phyloP scores from a whole-genome alignment of 2,113 vertebrate genomes.

The Halichoeres trimaculatus region DNA sequence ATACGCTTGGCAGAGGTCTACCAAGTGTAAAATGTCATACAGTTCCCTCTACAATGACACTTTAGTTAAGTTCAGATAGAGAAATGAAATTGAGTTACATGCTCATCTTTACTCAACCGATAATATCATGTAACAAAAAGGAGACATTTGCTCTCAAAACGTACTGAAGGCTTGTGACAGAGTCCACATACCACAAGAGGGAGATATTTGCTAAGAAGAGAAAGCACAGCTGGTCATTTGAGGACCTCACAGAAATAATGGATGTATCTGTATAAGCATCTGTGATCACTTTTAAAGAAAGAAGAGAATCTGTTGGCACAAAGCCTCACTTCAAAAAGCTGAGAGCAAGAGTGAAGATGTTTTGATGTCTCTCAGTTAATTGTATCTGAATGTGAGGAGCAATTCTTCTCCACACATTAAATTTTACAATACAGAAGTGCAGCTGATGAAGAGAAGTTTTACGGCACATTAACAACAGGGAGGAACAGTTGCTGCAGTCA shows the following conservation, averaged over 20 bases:
- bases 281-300: not conserved
- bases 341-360: not conserved
- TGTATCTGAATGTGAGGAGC: not conserved
- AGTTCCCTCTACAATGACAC: no score
- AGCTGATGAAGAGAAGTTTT: not conserved
- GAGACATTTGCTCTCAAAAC: not conserved
- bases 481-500: not conserved
- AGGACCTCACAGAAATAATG: not conserved
- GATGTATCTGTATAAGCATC: no score
- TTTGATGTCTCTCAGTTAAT: no score
- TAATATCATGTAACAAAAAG: no score
- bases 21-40: no score
- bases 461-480: not conserved
- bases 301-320: not conserved
- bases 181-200: not conserved
- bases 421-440: not conserved
- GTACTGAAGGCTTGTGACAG: not conserved
- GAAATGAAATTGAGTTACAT: no score
- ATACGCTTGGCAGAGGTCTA: no score
- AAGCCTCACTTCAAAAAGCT: not conserved
- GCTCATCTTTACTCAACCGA: no score
- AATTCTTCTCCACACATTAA: not conserved
- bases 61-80: no score
- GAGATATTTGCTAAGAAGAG: not conserved
- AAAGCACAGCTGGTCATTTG: not conserved